These are phyloP conservation scores for Tinamus guttatus DNA, from an alignment of 2,113 vertebrate species.

Conservation along the genomic window DNA sequence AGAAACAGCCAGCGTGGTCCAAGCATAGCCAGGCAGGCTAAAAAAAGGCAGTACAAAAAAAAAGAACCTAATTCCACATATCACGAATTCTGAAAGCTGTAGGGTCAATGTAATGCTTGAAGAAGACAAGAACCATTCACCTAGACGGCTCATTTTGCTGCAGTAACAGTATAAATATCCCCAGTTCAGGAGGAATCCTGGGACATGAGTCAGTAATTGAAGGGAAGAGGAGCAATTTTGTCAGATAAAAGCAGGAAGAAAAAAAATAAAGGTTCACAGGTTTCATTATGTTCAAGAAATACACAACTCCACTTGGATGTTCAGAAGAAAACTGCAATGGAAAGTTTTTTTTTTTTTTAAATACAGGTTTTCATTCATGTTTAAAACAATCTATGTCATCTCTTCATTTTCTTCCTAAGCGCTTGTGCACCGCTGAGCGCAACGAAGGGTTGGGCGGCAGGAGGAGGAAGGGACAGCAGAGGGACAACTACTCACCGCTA, in stretches of 20 bases:
- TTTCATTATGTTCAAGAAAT: neutral
- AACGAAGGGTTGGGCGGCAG: accelerated
- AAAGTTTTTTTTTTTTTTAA: neutral
- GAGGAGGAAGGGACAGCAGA: neutral
- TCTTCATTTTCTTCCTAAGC: neutral
- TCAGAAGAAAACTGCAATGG: neutral
- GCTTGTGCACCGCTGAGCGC: neutral
- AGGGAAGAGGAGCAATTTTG: neutral
- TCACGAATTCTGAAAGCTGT: neutral
- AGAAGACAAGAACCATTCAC: neutral
- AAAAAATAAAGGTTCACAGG: neutral
- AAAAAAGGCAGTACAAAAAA: neutral
- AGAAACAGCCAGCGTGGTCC: neutral
- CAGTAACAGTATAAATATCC: neutral
- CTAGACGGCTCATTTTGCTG: neutral
- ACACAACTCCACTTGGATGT: neutral
- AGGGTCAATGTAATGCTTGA: neutral
- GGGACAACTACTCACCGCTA: neutral
- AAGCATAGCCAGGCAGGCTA: neutral
- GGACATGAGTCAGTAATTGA: neutral
- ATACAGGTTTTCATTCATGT: neutral
- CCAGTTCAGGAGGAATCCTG: neutral
- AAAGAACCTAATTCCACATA: neutral
- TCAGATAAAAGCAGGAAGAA: neutral
- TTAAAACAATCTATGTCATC: neutral